Evolutionary conservation across 2,797 vertebrate genomes (phyloP).

Genomic region (Sebastes matsubarae): DNA sequence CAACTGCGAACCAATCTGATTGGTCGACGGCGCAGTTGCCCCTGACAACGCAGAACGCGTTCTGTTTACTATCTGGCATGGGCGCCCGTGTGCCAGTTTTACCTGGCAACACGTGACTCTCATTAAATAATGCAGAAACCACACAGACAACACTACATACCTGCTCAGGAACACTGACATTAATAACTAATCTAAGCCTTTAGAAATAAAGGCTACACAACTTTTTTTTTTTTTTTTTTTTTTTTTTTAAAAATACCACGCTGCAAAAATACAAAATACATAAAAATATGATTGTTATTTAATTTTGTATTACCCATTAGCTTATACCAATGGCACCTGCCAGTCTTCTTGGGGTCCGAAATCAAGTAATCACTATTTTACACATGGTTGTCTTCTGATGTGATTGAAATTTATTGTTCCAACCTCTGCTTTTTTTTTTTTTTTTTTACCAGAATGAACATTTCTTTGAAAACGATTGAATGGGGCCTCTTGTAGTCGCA

Average conservation of each 20-base stretch:
- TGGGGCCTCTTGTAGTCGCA: constrained; percentile 16
- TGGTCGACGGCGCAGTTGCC: constrained; percentile 73
- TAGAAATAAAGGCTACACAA: background rate
- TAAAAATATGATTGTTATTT: background rate
- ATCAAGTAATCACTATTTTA: constrained; percentile 78
- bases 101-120: background rate
- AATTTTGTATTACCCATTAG: too few species aligned
- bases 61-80: background rate
- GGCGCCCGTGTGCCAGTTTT: background rate
- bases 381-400: constrained; percentile 88
- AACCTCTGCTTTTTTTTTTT: constrained; percentile 84
- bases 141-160: background rate
- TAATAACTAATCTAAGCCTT: background rate
- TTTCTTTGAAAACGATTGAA: constrained; percentile 12
- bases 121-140: constrained; percentile 29
- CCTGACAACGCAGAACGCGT: constrained; percentile 77
- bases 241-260: background rate
- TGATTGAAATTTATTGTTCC: constrained; percentile 92
- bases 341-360: too few species aligned
- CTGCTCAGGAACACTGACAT: background rate
- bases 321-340: too few species aligned
- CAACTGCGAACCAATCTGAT: constrained; percentile 1
- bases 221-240: too few species aligned
- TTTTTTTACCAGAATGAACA: constrained; percentile 16
- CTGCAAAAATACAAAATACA: background rate